Evolutionary conservation across 2,888 invertebrate genomes (phyloP).

Genomic region (Megamerina dolium): DNA sequence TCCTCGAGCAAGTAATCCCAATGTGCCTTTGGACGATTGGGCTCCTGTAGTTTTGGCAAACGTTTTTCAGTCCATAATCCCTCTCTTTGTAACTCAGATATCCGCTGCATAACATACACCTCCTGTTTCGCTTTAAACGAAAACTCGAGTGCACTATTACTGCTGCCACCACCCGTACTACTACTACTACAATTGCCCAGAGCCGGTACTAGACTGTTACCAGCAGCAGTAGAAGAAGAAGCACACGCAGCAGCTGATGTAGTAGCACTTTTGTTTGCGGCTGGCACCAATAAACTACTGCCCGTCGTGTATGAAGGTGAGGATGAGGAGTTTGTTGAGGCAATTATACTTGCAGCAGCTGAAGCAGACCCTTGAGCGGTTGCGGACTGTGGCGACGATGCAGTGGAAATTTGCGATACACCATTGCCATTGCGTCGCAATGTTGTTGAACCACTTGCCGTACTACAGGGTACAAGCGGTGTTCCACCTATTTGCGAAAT

Average conservation of each 20-base stretch:
- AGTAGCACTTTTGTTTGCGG: conserved; percentile 14
- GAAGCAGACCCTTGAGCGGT: no score
- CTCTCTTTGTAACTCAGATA: conserved; percentile 85
- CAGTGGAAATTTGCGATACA: conserved; percentile 22
- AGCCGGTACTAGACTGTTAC: no score
- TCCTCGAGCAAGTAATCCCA: conserved; percentile 99
- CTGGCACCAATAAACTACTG: conserved; percentile 19
- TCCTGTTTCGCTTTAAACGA: conserved; percentile 84
- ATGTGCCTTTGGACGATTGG: conserved; percentile 84
- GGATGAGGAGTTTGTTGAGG: no score
- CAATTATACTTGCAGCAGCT: conserved; percentile 8
- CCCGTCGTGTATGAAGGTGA: conserved; percentile 18
- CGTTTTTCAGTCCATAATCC: conserved; percentile 92
- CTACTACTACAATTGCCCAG: no score
- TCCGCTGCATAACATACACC: conserved; percentile 88
- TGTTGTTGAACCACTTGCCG: conserved; percentile 29
- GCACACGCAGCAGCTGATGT: conserved; percentile 21
- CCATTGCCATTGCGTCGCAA: conserved; percentile 30
- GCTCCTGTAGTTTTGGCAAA: conserved; percentile 87
- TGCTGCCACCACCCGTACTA: conserved; percentile 18
- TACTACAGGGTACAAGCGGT: conserved; percentile 49
- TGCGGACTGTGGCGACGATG: no score
- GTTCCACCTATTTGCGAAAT: conserved; percentile 54
- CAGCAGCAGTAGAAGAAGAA: conserved; percentile 34
- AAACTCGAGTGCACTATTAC: conserved; percentile 53